phyloP scores from a whole-genome alignment of 1,140 invertebrate species.

The Formica exsecta region DNA sequence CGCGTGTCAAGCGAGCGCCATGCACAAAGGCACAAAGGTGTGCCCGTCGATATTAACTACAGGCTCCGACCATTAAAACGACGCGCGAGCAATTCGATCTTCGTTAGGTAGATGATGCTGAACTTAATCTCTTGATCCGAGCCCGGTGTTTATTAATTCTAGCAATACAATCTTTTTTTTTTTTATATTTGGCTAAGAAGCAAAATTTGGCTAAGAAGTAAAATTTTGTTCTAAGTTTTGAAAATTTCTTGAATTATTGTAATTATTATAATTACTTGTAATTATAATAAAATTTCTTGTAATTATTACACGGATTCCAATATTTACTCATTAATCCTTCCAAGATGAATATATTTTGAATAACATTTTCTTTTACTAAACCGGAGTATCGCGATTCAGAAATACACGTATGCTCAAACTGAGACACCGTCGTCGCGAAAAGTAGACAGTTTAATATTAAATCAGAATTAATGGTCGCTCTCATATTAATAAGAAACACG shows the following conservation, averaged over 20 bases:
- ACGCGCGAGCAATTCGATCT: slow-evolving; percentile 10
- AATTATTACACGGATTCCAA: neutral
- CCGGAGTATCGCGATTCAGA: neutral
- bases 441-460: neutral
- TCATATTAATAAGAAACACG: slow-evolving; percentile 61
- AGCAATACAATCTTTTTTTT: neutral
- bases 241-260: neutral
- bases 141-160: neutral
- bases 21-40: slow-evolving; percentile 11
- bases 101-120: neutral
- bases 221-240: neutral
- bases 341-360: neutral
- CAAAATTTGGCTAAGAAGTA: neutral
- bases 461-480: slow-evolving; percentile 43
- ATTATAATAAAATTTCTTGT: neutral
- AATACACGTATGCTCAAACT: neutral
- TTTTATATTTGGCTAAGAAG: no score
- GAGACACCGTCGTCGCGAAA: neutral
- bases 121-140: neutral
- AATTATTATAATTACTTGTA: neutral
- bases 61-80: neutral
- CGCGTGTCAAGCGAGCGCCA: slow-evolving; percentile 32
- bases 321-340: neutral
- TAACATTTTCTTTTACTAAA: neutral
- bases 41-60: slow-evolving; percentile 26